Base-by-base conservation (phyloP, 2,113 vertebrate genomes). In the Grammomys dolichurus region DNA sequence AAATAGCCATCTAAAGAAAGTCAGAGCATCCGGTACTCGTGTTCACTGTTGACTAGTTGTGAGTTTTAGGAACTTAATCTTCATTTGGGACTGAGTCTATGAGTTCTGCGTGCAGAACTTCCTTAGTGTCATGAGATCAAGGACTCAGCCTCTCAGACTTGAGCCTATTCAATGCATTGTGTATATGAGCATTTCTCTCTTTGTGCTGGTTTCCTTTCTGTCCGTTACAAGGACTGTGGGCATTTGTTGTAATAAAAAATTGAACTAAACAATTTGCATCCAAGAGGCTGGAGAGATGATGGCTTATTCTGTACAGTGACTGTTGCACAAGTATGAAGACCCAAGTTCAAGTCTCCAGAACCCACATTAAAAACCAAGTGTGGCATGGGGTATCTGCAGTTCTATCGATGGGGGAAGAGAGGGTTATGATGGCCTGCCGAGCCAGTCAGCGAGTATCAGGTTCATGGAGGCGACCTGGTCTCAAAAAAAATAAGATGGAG, bases 1-100 rank as follows among this genome's bases (percentile, higher is more conserved):
- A 87, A 91, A 80, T 87, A 80, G 16, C 20, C 43, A 56, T 67
- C 69, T 94, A 88, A 93, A 90, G 89, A 81, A 96, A 94, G 89
- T 24, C 70, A 94, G 82, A 75, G 40, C 76, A 81, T 54, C 48
- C 24, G 56, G 28, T 60, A 60, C 33, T 81, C 19, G 5, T 26
- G 46, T 93, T 67, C 76, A 65, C 5, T 40, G 36, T 26, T 31
- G 10, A 51, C 36, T 14, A 26, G 76, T 87, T 82, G 94, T 92
- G n/a, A 58, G 24, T n/a, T 93, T 93, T 75, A 40, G 73, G 78
- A 76, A 72, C 65, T 46, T 77, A 46, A 72, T 43, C 43, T 87
- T 69, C 73, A 60, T 43, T 56, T 94, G 48, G 40, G 46, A 46
- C 7, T 65, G 60, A 78, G 88, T 33, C 63, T 70, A 7, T 69